Evolutionary conservation across 2,888 invertebrate genomes (phyloP).

Genomic region (Formica aserva): DNA sequence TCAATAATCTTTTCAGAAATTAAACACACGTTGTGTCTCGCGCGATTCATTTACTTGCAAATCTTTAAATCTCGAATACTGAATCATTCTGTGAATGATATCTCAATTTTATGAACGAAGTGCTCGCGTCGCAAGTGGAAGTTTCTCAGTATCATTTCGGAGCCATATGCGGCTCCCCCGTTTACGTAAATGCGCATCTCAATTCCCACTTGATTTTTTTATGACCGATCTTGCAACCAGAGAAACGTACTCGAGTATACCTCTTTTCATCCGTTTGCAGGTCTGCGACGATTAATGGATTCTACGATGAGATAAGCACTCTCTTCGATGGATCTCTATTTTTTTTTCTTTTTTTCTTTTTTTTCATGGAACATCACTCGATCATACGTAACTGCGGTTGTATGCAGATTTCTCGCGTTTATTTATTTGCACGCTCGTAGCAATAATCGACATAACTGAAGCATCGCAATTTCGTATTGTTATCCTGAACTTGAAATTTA

Average conservation of each 20-base stretch:
- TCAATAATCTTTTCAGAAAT: constrained; percentile 3
- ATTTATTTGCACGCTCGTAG: background rate
- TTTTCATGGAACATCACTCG: background rate
- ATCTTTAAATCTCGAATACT: background rate
- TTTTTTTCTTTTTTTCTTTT: background rate
- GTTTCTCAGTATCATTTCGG: constrained; percentile 7
- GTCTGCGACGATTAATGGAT: constrained; percentile 19
- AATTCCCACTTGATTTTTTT: constrained; percentile 11
- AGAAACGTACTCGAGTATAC: background rate
- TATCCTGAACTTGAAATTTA: background rate
- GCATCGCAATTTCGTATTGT: too few relatives aligned
- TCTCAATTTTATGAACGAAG: constrained; percentile 1
- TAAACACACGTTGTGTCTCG: background rate
- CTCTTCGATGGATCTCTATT: background rate
- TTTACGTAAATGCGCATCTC: constrained; percentile 15
- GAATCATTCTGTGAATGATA: background rate
- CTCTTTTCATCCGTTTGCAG: background rate
- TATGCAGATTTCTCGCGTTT: background rate
- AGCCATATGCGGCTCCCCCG: background rate
- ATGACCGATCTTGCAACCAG: background rate
- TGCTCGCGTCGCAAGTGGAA: background rate
- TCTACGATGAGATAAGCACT: background rate
- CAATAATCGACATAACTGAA: background rate
- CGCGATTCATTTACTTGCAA: background rate
- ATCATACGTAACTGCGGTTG: background rate